Conservation (phyloP, 1,140 invertebrate genomes). For the Eurosta solidaginis region DNA sequence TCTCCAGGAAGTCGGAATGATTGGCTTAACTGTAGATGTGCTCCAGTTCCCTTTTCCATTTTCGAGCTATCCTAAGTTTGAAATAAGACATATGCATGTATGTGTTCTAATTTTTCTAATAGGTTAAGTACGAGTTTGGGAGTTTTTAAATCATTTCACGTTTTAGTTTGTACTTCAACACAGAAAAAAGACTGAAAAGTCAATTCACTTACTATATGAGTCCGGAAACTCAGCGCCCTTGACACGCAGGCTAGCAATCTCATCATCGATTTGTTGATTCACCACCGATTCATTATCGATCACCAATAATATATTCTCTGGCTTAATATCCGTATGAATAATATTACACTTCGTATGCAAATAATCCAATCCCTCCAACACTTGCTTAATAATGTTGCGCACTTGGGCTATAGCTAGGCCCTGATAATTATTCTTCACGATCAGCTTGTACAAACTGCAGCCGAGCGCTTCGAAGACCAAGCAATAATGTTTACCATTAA, state of each 20-base stretch:
- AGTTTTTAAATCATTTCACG: too few relatives aligned
- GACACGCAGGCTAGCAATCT: conserved; percentile 76
- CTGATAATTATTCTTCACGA: conserved; percentile 96
- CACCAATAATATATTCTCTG: conserved; percentile 96
- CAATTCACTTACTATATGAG: conserved; percentile 53
- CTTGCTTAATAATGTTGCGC: conserved; percentile 93
- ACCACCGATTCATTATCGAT: conserved; percentile 79
- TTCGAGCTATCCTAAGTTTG: too few relatives aligned
- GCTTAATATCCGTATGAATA: conserved; percentile 99
- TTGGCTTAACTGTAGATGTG: too few relatives aligned
- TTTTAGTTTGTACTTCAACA: too few relatives aligned
- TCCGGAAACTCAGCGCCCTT: conserved; percentile 62
- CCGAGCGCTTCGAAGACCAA: conserved; percentile 99
- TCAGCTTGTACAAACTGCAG: conserved; percentile 95
- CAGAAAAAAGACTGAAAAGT: neutral
- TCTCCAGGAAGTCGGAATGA: too few relatives aligned
- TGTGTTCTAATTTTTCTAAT: too few relatives aligned
- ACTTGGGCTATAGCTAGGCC: conserved; percentile 95
- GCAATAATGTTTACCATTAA: conserved; percentile 94
- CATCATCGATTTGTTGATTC: conserved; percentile 88
- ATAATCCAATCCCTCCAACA: conserved; percentile 92
- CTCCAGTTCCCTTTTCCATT: too few relatives aligned
- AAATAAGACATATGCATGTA: too few relatives aligned
- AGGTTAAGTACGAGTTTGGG: too few relatives aligned
- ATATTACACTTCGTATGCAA: conserved; percentile 97